A percentile compares a stretch with the other conserved stretches of the same genome.
Evolutionary conservation across 92 coral and sea anemone genomes (phyloP).

Genomic region (Paragorgia papillata): DNA sequence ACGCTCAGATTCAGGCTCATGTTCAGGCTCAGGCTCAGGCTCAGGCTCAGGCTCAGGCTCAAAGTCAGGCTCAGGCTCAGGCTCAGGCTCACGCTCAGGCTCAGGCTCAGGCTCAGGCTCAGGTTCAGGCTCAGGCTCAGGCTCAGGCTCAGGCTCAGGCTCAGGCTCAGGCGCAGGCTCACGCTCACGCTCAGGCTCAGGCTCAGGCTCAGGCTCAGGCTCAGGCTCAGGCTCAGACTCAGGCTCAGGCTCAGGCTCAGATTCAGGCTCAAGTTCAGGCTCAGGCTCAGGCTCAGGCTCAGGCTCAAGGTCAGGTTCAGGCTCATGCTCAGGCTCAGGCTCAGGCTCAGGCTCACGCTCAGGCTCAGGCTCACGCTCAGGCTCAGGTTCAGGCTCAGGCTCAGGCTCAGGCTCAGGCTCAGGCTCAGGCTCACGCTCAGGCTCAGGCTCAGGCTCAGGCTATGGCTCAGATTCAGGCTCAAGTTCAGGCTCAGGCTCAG

Average conservation of each 20-base stretch:
- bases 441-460: conserved; percentile 14
- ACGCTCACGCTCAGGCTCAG: conserved; percentile 18
- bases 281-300: conserved; percentile 1
- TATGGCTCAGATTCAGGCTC: conserved; percentile 23
- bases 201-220: conserved; percentile 28
- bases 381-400: conserved; percentile 27
- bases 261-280: conserved; percentile 16
- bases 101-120: too few species aligned
- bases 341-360: conserved; percentile 9
- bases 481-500: conserved; percentile 32
- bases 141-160: conserved; percentile 28
- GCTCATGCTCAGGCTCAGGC: conserved; percentile 19
- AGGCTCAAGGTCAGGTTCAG: conserved; percentile 2
- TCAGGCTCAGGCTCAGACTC: conserved; percentile 17
- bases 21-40: too few species aligned
- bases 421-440: conserved; percentile 21
- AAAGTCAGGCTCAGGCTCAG: too few species aligned
- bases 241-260: conserved; percentile 29
- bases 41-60: too few species aligned
- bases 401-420: conserved; percentile 22
- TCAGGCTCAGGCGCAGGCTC: conserved; percentile 33
- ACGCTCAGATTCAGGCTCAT: too few species aligned
- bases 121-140: too few species aligned
- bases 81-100: too few species aligned
- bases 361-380: conserved; percentile 7